Conservation (phyloP, 1,140 invertebrate species). For the Trachymyrmex septentrionalis region DNA sequence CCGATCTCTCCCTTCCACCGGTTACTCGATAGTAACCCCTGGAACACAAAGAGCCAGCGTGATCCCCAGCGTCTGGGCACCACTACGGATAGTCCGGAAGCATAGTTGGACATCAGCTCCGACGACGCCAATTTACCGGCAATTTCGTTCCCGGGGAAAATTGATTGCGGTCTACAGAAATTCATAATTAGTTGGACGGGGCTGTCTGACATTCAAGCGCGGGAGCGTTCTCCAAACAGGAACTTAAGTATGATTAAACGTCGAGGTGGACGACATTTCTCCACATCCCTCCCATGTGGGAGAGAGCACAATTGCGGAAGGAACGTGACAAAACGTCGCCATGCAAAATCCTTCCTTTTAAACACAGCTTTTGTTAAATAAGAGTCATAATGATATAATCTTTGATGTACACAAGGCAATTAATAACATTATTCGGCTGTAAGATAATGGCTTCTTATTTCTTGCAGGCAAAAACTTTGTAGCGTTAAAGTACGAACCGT, state of each 20-base stretch:
- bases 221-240: constrained; percentile 57
- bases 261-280: constrained; percentile 63
- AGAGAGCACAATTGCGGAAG: constrained; percentile 45
- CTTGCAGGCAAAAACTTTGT: neutral
- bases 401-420: constrained; percentile 1
- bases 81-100: constrained; percentile 73
- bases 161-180: constrained; percentile 76
- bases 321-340: constrained; percentile 53
- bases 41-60: constrained; percentile 73
- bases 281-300: constrained; percentile 18
- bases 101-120: constrained; percentile 70
- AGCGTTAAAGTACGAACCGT: neutral
- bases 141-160: constrained; percentile 78
- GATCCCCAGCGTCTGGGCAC: constrained; percentile 74
- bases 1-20: constrained; percentile 40
- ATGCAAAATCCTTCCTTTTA: constrained; percentile 50
- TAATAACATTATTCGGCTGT: neutral
- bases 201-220: constrained; percentile 67
- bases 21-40: constrained; percentile 74
- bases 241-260: constrained; percentile 75
- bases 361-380: constrained; percentile 34
- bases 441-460: neutral
- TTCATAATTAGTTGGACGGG: constrained; percentile 76
- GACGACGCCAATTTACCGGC: constrained; percentile 77
- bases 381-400: constrained; percentile 8